These are phyloP conservation scores for Tinamus guttatus DNA, from an alignment of 2,113 vertebrate genomes.

Conservation along the genomic window DNA sequence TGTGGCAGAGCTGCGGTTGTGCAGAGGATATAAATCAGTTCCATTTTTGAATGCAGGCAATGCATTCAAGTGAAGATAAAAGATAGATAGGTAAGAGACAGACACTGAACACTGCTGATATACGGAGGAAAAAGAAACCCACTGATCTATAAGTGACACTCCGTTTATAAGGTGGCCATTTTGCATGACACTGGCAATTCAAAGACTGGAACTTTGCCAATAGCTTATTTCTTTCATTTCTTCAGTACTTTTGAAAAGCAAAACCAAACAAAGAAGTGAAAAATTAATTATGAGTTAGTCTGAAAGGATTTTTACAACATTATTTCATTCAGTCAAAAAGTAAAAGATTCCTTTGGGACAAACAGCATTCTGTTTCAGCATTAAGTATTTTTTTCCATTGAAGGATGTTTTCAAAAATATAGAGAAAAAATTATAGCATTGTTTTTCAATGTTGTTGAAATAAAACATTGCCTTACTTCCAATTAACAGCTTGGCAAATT, in stretches of 20 bases:
- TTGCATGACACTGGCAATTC: background rate
- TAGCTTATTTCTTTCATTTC: background rate
- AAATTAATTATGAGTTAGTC: background rate
- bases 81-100: background rate
- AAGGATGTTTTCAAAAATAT: background rate
- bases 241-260: background rate
- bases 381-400: background rate
- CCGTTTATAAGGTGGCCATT: background rate
- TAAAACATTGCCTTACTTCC: background rate
- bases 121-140: background rate
- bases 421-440: background rate
- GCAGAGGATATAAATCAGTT: slow-evolving; percentile 13
- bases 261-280: background rate
- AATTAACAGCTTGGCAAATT: background rate
- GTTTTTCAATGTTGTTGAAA: background rate
- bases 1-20: background rate
- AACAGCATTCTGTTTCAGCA: background rate
- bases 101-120: background rate
- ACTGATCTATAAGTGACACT: background rate
- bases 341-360: background rate
- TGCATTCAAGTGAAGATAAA: background rate
- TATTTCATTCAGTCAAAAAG: background rate
- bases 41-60: background rate
- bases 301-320: background rate
- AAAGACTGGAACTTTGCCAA: background rate